These are phyloP conservation scores for Dasypus novemcinctus DNA, from an alignment of 2,113 vertebrate species.

Conservation along the genomic window DNA sequence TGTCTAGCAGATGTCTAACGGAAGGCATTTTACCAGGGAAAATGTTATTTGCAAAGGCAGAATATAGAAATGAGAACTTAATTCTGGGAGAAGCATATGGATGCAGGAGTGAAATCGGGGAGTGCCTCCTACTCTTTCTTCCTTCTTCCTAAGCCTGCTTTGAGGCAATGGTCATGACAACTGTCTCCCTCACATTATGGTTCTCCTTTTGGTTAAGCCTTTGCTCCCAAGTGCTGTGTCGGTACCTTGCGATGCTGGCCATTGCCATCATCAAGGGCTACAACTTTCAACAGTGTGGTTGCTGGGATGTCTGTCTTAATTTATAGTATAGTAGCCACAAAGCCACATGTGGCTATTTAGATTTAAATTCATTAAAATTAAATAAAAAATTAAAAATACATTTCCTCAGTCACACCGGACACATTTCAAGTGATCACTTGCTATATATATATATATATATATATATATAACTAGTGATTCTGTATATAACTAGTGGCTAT, in stretches of 20 bases:
- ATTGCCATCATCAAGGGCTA: neutral
- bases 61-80: neutral
- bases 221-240: neutral
- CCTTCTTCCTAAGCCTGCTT: neutral
- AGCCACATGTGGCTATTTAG: neutral
- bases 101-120: neutral
- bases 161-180: neutral
- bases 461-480: neutral
- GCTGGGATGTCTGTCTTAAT: neutral
- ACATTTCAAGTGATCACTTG: neutral
- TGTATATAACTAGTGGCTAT: neutral
- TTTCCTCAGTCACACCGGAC: neutral
- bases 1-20: neutral
- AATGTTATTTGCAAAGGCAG: neutral
- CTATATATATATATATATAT: too few relatives aligned
- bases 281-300: neutral
- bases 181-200: neutral
- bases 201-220: too few relatives aligned
- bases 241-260: neutral
- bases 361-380: neutral
- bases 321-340: neutral
- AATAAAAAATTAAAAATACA: neutral
- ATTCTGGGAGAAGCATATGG: neutral
- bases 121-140: neutral
- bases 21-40: neutral